Evolutionary conservation across 2,113 vertebrate species (phyloP), one percentile per base, ranked within the genome.

Genomic region (Phoxinus phoxinus): DNA sequence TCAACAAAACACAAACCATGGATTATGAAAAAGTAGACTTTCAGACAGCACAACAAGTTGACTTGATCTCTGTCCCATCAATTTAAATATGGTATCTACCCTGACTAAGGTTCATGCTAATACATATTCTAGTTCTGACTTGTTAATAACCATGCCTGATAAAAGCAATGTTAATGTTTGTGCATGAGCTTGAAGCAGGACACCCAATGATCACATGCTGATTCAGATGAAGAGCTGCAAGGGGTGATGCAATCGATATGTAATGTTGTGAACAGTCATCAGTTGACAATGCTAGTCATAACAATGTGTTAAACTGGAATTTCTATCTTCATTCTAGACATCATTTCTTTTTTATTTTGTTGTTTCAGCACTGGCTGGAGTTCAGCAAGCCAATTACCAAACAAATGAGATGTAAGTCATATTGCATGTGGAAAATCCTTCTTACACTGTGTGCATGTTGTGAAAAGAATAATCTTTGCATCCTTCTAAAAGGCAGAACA

Each of bases 341-440:
- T 32, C 0, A 27, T 81, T 35, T 69, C 0, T 32, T 87, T 58
- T 53, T 87, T 71, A 87, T 88, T 89, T 88, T 88, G 91, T 65
- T 74, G 0, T 95, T 95, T 89, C 94, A 99, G 98, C 98, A 99
- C 21, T 99, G 98, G 98, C 89, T 99, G 96, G 98, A 99, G 83
- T 96, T 98, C 27, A 96, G 97, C 37, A 99, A 99, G 93, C 97
- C 97, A 0, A 97, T 99, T 30, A 94, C 96, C 90, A 99, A 99
- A 93, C 98, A 99, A 87, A 93, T 99, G 95, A 96, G 97, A 95
- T 96, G 98, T 99, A 95, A 98, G 97, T 97, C 67, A 56, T 35
- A 41, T 32, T 56, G 35, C 19, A 2, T 81, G 44, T 81, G 41
- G 63, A 69, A 81, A 63, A 81, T 21, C 21, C 67, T 71, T 71